These are phyloP conservation scores for Proales similis DNA, from an alignment of 1,140 invertebrate species.

Conservation along the genomic window DNA sequence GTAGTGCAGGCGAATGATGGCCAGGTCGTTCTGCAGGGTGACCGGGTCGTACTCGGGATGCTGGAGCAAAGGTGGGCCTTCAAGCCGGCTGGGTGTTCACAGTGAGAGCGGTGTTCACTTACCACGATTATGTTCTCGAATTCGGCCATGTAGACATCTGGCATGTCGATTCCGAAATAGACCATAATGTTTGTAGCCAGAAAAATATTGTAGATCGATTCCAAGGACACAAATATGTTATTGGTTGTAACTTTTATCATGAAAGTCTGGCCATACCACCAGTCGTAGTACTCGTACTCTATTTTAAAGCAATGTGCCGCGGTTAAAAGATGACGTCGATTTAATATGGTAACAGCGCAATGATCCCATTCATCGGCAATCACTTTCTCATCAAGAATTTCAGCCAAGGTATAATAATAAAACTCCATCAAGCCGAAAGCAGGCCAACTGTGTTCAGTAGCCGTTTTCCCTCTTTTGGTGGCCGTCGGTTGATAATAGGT, in stretches of 20 bases:
- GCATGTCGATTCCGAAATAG: constrained; percentile 6
- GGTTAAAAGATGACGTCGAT: constrained; percentile 17
- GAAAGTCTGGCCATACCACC: background rate
- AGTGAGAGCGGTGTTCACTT: background rate
- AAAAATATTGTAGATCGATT: constrained; percentile 10
- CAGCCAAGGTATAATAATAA: background rate
- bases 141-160: constrained; percentile 10
- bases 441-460: constrained; percentile 25
- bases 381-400: background rate
- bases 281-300: background rate
- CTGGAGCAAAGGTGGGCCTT: background rate
- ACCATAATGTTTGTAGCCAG: constrained; percentile 1
- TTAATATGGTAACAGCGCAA: constrained; percentile 1
- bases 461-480: background rate
- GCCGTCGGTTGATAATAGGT: constrained; percentile 19
- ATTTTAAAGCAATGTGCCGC: constrained; percentile 16
- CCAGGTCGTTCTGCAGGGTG: constrained; percentile 15
- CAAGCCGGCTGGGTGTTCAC: background rate
- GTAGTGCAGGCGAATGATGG: background rate
- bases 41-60: constrained; percentile 8
- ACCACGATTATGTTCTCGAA: constrained; percentile 15
- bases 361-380: background rate
- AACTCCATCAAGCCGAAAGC: constrained; percentile 7
- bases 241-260: constrained; percentile 11
- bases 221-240: constrained; percentile 16